Evolutionary conservation across 1,140 invertebrate genomes (phyloP).

Genomic region (Charaxes varanes): DNA sequence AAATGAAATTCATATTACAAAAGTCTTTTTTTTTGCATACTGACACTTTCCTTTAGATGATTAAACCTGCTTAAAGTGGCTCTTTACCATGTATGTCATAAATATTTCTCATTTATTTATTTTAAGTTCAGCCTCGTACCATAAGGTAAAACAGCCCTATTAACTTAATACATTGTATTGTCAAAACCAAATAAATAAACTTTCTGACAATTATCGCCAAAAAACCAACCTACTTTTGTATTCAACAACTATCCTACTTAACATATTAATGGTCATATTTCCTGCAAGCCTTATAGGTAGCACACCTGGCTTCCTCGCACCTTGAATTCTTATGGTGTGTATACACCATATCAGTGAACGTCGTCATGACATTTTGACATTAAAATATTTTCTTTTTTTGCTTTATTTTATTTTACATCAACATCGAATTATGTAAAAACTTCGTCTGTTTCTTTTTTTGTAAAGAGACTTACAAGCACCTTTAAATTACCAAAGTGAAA

Average conservation of each 20-base stretch:
- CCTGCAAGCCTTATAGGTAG: conserved; percentile 10
- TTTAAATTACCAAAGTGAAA: no score
- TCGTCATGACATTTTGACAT: no score
- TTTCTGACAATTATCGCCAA: conserved; percentile 2
- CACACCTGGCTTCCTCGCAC: conserved; percentile 13
- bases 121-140: not conserved
- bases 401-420: no score
- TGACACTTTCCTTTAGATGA: no score
- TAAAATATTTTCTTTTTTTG: no score
- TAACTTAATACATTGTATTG: conserved; percentile 3
- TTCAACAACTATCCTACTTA: conserved; percentile 3
- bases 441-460: no score
- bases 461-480: no score
- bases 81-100: not conserved
- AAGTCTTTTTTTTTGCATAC: no score
- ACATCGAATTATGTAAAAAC: no score
- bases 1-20: no score
- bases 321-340: conserved; percentile 11
- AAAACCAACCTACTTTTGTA: not conserved
- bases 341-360: not conserved
- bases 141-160: not conserved
- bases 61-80: no score
- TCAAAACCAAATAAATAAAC: conserved; percentile 4
- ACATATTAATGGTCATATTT: conserved; percentile 11
- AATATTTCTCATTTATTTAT: not conserved